phyloP scores from a whole-genome alignment of 2,113 vertebrate species.

The Neomonachus schauinslandi region DNA sequence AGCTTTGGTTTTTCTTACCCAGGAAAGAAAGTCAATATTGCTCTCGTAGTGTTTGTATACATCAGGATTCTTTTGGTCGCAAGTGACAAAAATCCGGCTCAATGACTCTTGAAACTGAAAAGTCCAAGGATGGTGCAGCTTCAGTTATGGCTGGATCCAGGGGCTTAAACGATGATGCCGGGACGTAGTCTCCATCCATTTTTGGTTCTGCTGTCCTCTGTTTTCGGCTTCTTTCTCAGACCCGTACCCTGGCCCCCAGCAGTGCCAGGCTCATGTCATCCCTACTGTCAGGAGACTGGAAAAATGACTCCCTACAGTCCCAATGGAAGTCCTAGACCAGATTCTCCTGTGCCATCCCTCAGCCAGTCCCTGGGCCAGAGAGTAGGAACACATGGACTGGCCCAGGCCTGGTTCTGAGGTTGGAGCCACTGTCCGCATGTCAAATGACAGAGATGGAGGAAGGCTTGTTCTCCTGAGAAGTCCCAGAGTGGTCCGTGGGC shows the following conservation, averaged over 20 bases:
- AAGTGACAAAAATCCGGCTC: not conserved
- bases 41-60: not conserved
- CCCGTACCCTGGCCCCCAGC: not conserved
- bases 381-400: not conserved
- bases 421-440: not conserved
- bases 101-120: not conserved
- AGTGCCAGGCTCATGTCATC: not conserved
- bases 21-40: not conserved
- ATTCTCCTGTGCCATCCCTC: not conserved
- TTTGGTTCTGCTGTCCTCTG: not conserved
- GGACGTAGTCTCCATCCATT: not conserved
- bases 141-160: not conserved
- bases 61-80: not conserved
- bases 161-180: not conserved
- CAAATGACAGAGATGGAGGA: not conserved
- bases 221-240: not conserved
- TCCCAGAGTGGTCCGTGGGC: not conserved
- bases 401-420: not conserved
- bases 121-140: not conserved
- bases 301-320: too few relatives aligned
- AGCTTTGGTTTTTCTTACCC: not conserved
- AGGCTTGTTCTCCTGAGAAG: not conserved
- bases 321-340: not conserved
- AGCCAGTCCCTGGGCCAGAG: not conserved
- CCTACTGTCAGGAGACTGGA: not conserved